These are phyloP conservation scores for Mesocentrotus franciscanus DNA, from an alignment of 53 echinoderm and acorn worm genomes.

Conservation along the genomic window DNA sequence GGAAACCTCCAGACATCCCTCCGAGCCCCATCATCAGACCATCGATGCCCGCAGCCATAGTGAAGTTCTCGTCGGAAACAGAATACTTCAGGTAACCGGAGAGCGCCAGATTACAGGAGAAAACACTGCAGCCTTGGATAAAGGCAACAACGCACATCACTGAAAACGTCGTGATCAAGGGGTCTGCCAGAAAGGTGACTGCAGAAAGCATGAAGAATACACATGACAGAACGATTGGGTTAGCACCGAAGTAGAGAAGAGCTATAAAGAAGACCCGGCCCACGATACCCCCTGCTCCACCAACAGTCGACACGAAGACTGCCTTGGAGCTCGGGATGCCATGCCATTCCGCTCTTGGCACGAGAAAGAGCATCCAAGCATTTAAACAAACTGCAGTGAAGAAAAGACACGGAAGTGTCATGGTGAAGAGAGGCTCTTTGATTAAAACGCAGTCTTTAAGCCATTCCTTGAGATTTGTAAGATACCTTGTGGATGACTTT, in stretches of 20 bases:
- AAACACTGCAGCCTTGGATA: neutral
- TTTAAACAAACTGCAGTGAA: neutral
- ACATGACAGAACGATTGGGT: neutral
- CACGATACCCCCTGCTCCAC: neutral
- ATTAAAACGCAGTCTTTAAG: neutral
- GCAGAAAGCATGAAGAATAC: neutral
- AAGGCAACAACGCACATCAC: neutral
- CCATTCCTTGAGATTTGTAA: neutral
- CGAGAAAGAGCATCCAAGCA: neutral
- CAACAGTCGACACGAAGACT: neutral
- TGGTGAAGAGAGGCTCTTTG: neutral
- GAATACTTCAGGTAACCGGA: neutral
- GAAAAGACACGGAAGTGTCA: neutral
- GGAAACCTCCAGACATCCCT: neutral
- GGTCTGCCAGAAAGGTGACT: neutral
- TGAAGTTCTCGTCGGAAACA: neutral
- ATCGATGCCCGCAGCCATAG: neutral
- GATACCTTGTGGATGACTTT: neutral
- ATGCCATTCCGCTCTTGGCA: slow-evolving; percentile 2
- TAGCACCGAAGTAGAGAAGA: neutral
- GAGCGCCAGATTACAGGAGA: neutral
- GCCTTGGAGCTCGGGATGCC: slow-evolving; percentile 5
- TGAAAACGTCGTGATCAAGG: neutral
- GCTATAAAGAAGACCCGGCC: neutral
- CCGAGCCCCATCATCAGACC: neutral